Evolutionary conservation across 2,888 invertebrate species (phyloP).

Genomic region (Hedychridium roseum): DNA sequence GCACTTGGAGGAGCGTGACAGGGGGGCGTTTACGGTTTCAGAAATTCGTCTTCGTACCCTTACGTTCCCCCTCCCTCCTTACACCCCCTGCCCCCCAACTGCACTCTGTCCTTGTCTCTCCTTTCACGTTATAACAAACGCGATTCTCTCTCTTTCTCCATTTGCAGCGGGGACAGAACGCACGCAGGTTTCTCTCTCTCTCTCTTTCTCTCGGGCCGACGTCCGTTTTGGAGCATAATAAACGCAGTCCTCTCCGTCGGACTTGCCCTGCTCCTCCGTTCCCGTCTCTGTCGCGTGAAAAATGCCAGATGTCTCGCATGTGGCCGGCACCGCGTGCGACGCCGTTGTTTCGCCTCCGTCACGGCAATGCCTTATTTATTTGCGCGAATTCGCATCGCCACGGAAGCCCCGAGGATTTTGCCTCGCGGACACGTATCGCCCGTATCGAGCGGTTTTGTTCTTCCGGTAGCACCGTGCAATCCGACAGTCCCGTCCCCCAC

Average conservation of each 20-base stretch:
- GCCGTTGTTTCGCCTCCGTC: constrained; percentile 38
- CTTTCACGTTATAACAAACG: too few species aligned
- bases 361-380: constrained; percentile 40
- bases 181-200: too few species aligned
- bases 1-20: constrained; percentile 54
- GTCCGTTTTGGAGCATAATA: not conserved
- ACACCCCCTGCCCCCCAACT: too few species aligned
- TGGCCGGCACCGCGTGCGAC: constrained; percentile 46
- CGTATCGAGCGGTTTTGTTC: constrained; percentile 10
- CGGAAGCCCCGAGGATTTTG: constrained; percentile 12
- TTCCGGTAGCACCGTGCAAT: constrained; percentile 13
- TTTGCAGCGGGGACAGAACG: too few species aligned
- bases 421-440: constrained; percentile 2
- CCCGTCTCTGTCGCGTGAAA: constrained; percentile 60
- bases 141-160: too few species aligned
- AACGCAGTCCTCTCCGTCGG: too few species aligned
- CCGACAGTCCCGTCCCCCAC: too few species aligned
- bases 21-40: constrained; percentile 60
- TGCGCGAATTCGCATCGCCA: constrained; percentile 36
- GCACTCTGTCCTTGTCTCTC: too few species aligned
- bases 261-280: constrained; percentile 7
- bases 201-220: constrained; percentile 35
- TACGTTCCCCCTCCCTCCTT: too few species aligned
- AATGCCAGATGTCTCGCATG: constrained; percentile 64
- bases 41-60: constrained; percentile 59